These are phyloP conservation scores for Aradophagus sp. DNA, from an alignment of 1,140 invertebrate species.

Conservation along the genomic window DNA sequence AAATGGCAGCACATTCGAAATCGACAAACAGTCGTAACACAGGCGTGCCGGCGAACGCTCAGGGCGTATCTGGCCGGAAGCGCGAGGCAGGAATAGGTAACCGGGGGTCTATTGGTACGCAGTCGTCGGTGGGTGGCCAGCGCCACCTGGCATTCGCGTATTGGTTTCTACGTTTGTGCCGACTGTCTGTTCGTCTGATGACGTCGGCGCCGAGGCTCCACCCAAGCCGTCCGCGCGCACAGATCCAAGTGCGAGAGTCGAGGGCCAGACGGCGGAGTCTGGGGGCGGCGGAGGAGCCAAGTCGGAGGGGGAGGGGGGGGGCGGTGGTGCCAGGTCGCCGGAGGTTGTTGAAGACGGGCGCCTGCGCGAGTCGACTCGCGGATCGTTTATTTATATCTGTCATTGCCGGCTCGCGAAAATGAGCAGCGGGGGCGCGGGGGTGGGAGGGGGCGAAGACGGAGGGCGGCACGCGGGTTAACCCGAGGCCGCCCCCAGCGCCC, in stretches of 20 bases:
- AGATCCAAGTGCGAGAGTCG: conserved; percentile 19
- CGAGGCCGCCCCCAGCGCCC: conserved; percentile 32
- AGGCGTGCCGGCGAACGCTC: conserved; percentile 49
- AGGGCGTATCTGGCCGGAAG: conserved; percentile 53
- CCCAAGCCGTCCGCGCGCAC: conserved; percentile 53
- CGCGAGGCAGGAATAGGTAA: conserved; percentile 54
- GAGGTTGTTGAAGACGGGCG: conserved; percentile 46
- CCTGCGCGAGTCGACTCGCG: conserved; percentile 55
- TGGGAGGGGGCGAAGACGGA: not conserved
- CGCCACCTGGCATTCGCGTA: conserved; percentile 61
- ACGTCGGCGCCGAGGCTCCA: conserved; percentile 68
- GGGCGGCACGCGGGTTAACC: conserved; percentile 40
- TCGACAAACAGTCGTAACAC: conserved; percentile 34
- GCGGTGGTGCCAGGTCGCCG: conserved; percentile 39
- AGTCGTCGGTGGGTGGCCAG: conserved; percentile 51
- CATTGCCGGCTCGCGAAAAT: conserved; percentile 68
- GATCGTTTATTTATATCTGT: conserved; percentile 75
- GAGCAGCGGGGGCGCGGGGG: conserved; percentile 36
- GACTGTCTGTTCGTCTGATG: conserved; percentile 71
- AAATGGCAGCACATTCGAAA: conserved; percentile 40
- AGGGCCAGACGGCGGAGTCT: conserved; percentile 28
- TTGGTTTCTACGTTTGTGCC: conserved; percentile 73
- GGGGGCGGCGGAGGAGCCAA: conserved; percentile 7
- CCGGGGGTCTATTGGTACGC: conserved; percentile 53
- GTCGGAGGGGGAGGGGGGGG: conserved; percentile 21